These are phyloP conservation scores for Ammodytes marinus DNA, from an alignment of 2,113 vertebrate species.

Conservation along the genomic window DNA sequence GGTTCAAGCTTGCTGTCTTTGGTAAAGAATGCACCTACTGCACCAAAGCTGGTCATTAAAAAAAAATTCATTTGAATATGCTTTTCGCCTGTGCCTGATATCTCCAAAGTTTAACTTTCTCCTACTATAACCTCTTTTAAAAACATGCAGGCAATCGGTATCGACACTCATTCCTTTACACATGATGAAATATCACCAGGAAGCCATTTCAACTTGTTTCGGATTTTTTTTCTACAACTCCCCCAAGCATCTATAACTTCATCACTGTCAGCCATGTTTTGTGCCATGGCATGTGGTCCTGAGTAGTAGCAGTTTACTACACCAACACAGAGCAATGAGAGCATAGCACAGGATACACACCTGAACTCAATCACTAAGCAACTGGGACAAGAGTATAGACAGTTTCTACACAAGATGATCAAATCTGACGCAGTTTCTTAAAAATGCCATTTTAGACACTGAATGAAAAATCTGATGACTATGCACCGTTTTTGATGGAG, in stretches of 20 bases:
- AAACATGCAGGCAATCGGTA: neutral
- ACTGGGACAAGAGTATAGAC: neutral
- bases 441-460: neutral
- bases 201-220: neutral
- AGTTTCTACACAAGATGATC: neutral
- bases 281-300: neutral
- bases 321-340: constrained; percentile 1
- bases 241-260: neutral
- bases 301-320: neutral
- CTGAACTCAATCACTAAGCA: constrained; percentile 41
- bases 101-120: neutral
- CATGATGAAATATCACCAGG: neutral
- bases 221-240: no score
- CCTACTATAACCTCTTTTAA: neutral
- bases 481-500: neutral
- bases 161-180: neutral
- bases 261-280: neutral
- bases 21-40: neutral
- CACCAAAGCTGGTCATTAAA: neutral
- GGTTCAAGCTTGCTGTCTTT: neutral
- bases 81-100: neutral
- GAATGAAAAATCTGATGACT: neutral
- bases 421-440: neutral
- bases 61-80: neutral
- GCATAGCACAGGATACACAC: neutral